Conservation (phyloP, 2,797 vertebrate genomes). For the Psittacula derbiana region DNA sequence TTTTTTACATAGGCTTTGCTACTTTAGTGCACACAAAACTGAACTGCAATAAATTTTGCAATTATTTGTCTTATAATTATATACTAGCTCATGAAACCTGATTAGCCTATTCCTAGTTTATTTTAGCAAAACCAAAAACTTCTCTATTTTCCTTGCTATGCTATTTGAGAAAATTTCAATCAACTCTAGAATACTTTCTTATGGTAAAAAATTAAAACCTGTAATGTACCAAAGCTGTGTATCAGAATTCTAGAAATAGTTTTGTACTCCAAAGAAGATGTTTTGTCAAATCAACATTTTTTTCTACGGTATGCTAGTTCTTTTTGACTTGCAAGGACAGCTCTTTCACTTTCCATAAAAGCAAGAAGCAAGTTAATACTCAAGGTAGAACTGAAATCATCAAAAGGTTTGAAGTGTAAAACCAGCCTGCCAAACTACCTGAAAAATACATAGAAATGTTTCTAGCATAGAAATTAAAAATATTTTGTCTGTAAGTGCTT, state of each 20-base stretch:
- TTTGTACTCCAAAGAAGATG: background rate
- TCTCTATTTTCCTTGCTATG: background rate
- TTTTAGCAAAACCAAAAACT: background rate
- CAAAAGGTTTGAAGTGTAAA: background rate
- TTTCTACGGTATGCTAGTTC: background rate
- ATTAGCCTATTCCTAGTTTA: background rate
- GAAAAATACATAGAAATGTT: background rate
- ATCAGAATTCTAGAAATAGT: background rate
- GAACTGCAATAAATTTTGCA: background rate
- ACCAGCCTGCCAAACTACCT: background rate
- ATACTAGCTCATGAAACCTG: background rate
- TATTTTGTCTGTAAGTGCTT: background rate
- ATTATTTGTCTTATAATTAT: slow-evolving; percentile 9
- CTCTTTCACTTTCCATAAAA: background rate
- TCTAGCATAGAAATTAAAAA: background rate
- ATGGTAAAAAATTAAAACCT: background rate
- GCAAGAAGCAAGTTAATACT: background rate
- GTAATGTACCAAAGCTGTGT: background rate
- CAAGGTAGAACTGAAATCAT: background rate
- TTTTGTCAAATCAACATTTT: background rate
- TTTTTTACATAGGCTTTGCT: background rate
- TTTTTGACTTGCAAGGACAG: background rate
- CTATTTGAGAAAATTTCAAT: background rate
- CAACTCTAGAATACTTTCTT: background rate
- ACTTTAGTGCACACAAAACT: background rate